phyloP scores from a whole-genome alignment of 2,797 vertebrate species.

The Limosa lapponica region DNA sequence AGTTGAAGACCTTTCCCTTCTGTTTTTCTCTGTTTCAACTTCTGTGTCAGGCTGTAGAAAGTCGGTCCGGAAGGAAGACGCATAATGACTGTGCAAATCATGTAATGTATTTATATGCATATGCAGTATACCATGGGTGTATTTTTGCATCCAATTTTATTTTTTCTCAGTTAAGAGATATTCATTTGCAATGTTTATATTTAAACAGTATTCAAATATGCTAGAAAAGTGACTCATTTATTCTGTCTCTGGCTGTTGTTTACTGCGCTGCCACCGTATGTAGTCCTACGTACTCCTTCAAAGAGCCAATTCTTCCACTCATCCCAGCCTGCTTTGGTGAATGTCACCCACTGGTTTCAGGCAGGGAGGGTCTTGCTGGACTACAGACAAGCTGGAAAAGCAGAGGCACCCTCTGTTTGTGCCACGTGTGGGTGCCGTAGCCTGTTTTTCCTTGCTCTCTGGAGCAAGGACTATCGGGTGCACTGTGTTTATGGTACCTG shows the following conservation, averaged over 20 bases:
- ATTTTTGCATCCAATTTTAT: constrained; percentile 50
- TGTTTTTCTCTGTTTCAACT: neutral
- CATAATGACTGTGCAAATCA: neutral
- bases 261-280: neutral
- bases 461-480: neutral
- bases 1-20: constrained; percentile 6
- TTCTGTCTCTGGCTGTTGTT: neutral
- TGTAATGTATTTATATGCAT: constrained; percentile 5
- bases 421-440: neutral
- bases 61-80: accelerated
- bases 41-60: neutral
- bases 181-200: constrained; percentile 45
- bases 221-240: constrained; percentile 20
- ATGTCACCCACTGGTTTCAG: neutral
- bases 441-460: neutral
- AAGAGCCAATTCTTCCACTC: neutral
- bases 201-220: constrained; percentile 44
- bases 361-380: neutral
- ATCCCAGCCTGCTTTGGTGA: neutral
- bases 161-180: constrained; percentile 48
- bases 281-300: neutral
- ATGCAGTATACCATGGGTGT: neutral
- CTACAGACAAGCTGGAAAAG: neutral
- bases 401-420: neutral
- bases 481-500: neutral